A percentile compares a stretch with the other conserved stretches of the same genome.
phyloP scores from a whole-genome alignment of 2,888 invertebrate genomes.

The Malthinus flaveolus region DNA sequence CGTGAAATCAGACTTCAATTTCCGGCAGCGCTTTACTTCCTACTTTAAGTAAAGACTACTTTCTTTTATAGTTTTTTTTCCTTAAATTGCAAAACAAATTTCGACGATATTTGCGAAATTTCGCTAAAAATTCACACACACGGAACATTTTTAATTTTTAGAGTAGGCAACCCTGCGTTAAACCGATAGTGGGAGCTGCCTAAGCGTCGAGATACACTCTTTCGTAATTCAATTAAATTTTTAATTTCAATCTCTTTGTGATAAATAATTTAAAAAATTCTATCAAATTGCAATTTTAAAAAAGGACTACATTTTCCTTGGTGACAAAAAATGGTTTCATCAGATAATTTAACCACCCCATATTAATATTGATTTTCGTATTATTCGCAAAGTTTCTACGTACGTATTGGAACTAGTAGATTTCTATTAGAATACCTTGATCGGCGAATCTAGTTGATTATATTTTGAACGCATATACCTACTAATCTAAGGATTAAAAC shows the following conservation, averaged over 20 bases:
- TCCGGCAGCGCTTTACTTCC: conserved; percentile 35
- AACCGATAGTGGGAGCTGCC: neutral
- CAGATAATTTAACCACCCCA: conserved; percentile 7
- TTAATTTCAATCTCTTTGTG: conserved; percentile 2
- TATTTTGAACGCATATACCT: too few species aligned
- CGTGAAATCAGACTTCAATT: conserved; percentile 42
- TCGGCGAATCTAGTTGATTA: too few species aligned
- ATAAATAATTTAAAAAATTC: too few species aligned
- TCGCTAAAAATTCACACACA: too few species aligned
- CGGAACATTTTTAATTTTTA: neutral
- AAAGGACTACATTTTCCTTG: neutral
- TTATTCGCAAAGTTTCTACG: conserved; percentile 4
- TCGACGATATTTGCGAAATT: neutral
- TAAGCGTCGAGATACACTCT: neutral
- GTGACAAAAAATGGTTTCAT: conserved; percentile 2
- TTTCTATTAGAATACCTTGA: too few species aligned
- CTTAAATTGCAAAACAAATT: conserved; percentile 5
- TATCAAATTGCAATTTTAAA: too few species aligned
- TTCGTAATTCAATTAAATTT: conserved; percentile 21
- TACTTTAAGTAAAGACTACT: conserved; percentile 22
- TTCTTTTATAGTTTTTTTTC: conserved; percentile 20
- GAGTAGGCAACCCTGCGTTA: conserved; percentile 1
- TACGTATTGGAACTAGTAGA: too few species aligned
- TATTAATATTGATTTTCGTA: conserved; percentile 12
- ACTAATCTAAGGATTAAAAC: too few species aligned